Conservation (phyloP, 2,113 vertebrate genomes). For the Seriola quinqueradiata region DNA sequence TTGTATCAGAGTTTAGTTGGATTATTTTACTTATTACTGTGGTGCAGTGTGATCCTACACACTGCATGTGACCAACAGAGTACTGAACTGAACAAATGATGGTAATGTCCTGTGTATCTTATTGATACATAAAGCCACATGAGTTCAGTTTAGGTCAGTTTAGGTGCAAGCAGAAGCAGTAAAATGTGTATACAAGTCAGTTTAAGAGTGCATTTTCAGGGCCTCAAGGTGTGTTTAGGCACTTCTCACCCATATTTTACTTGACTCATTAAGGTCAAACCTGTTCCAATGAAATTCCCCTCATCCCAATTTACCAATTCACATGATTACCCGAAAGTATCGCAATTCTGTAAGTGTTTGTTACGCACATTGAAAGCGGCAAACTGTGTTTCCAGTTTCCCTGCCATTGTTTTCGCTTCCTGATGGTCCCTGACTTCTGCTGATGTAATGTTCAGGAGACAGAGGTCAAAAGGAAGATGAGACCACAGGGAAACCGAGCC, state of each 20-base stretch:
- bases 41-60: background rate
- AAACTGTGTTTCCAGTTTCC: conserved; percentile 71
- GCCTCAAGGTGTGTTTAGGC: background rate
- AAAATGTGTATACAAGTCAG: background rate
- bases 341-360: background rate
- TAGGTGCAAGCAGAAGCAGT: background rate
- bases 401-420: conserved; percentile 84
- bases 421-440: conserved; percentile 52
- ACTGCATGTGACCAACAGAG: background rate
- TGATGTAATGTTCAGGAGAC: conserved; percentile 75
- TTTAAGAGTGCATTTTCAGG: too few relatives aligned
- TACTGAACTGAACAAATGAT: background rate
- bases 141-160: background rate
- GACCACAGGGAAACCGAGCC: conserved; percentile 56
- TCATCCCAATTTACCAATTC: background rate
- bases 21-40: conserved; percentile 20
- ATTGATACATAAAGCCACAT: background rate
- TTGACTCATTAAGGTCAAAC: background rate
- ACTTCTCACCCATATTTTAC: background rate
- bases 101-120: background rate
- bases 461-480: conserved; percentile 74
- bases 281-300: background rate
- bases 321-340: background rate
- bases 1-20: background rate
- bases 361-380: conserved; percentile 34